phyloP scores from a whole-genome alignment of 2,797 vertebrate genomes.

The Synanceia verrucosa region DNA sequence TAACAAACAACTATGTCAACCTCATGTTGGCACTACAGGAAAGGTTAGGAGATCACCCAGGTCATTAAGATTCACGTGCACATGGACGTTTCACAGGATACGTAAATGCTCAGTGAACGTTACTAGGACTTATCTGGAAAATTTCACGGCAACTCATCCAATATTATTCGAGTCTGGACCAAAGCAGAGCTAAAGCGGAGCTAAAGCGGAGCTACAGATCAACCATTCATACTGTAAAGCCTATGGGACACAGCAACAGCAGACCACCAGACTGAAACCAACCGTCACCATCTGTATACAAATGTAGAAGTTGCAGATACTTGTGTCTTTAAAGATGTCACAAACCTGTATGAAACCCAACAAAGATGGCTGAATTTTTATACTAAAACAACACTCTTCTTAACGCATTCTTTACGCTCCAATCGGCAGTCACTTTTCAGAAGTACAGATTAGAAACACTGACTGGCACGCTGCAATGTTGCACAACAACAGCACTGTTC shows the following conservation, averaged over 20 bases:
- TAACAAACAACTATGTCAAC: background rate
- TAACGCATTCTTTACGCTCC: background rate
- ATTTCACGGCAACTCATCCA: background rate
- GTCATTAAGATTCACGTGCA: no score
- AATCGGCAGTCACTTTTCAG: background rate
- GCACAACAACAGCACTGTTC: conserved; percentile 15
- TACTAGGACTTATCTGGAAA: background rate
- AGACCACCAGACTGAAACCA: background rate
- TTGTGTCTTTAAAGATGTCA: background rate
- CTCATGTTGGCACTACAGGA: background rate
- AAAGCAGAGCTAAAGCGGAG: no score
- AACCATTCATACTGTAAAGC: background rate
- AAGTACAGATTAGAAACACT: conserved; percentile 3
- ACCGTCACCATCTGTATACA: background rate
- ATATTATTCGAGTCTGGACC: background rate
- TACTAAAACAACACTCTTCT: background rate
- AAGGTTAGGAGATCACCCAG: background rate
- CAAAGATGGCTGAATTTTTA: background rate
- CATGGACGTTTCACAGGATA: no score
- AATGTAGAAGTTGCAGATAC: background rate
- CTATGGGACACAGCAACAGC: background rate
- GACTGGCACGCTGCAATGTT: conserved; percentile 2
- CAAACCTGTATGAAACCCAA: background rate
- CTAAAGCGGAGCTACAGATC: background rate
- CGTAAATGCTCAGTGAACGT: no score